phyloP scores from a whole-genome alignment of 1,140 invertebrate genomes.

The Homalodisca vitripennis region DNA sequence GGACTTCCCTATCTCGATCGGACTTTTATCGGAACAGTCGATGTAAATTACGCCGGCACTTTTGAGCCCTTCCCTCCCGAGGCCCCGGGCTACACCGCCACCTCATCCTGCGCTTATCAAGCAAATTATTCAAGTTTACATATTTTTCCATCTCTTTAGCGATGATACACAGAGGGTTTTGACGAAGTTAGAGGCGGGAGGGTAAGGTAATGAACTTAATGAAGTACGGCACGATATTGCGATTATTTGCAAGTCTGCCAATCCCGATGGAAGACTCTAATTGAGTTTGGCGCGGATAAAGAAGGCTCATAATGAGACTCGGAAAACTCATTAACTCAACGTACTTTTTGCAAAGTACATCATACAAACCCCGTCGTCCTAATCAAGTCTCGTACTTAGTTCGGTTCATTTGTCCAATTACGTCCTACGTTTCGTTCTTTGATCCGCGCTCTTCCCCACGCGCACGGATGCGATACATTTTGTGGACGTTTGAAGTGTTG shows the following conservation, averaged over 20 bases:
- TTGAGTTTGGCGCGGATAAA: neutral
- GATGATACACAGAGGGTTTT: neutral
- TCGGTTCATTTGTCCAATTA: constrained; percentile 25
- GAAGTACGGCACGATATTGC: constrained; percentile 1
- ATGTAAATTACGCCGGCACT: neutral
- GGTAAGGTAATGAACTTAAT: constrained; percentile 21
- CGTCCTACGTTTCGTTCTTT: neutral
- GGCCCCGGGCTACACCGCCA: neutral
- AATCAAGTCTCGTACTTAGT: neutral
- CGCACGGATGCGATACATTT: no score
- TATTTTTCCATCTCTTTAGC: constrained; percentile 27
- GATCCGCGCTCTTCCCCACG: neutral
- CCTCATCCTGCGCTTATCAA: constrained; percentile 1
- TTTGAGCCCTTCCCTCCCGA: neutral
- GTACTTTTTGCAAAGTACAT: neutral
- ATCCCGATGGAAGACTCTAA: neutral
- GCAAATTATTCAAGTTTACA: constrained; percentile 29
- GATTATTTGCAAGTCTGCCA: neutral
- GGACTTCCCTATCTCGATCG: no score
- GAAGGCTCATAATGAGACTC: constrained; percentile 1
- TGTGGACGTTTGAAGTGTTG: no score
- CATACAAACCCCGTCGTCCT: neutral
- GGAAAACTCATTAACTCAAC: constrained; percentile 6
- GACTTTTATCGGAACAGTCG: neutral
- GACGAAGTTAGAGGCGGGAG: no score